Evolutionary conservation across 2,113 vertebrate species (phyloP), one percentile per base, ranked within the genome.

Genomic region (Chrysochloris asiatica): DNA sequence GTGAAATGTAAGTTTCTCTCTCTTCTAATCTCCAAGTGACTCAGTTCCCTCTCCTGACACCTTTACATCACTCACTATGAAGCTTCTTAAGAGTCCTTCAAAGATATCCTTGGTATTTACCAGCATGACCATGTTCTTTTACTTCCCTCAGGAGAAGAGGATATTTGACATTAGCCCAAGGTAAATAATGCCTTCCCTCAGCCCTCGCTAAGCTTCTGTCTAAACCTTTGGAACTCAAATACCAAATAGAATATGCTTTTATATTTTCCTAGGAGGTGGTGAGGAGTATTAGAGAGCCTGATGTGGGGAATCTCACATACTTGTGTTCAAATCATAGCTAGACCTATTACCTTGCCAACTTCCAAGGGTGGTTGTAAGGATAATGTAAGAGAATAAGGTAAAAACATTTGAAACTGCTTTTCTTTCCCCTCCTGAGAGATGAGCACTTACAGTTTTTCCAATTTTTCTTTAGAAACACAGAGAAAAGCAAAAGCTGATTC

Each of bases 401-500:
- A 82, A n/a, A 87, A n/a, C 56, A 79, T 63, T 78, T 52, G 73
- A n/a, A 4, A 72, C 65, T 61, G 63, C 45, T 33, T 47, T n/a
- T 26, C 59, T 38, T 16, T 72, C 12, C 87, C n/a, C 86, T 75
- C 75, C 79, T 30, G 47, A n/a, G n/a, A n/a, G n/a, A 43, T 13
- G 4, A 36, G 36, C 63, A 10, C 45, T 26, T 45, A 30, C 48
- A 2, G 56, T 28, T 63, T 61, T 80, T 50, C 67, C 50, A 17
- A 0, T 4, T 30, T 56, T 86, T 93, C 73, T 71, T 80, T 69
- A 91, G 92, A 78, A 89, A 90, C 43, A 24, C 38, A 56, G 79
- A 59, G 78, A 56, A 75, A 71, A 77, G 82, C 77, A 73, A 92
- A 30, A 65, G 71, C 89, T 67, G 67, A 69, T 48, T 79, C 86